Base-by-base conservation (phyloP, 2,888 invertebrate species). In the Hydriomena furcata region DNA sequence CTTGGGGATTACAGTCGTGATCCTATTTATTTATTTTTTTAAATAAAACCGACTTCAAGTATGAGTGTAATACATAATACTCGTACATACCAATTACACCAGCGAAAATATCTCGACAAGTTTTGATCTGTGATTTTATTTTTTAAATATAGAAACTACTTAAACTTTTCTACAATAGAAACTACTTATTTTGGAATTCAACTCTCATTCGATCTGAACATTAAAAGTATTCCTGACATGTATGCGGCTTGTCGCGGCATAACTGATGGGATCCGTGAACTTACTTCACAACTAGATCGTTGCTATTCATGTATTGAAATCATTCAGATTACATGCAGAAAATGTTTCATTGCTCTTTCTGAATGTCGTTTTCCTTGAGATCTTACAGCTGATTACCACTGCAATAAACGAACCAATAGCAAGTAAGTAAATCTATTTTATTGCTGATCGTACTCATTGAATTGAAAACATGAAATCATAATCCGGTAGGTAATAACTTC, bases 221-320 rank as follows among this genome's bases (percentile, higher is more conserved):
- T 62, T 65, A 73, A 66, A 73, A 61, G 74, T 76, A 84, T 83
- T 82, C 78, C 56, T 55, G 52, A 54, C 79, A 65, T 76, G 79
- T 74, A 63, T 68, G 65, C 4, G 66, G 68, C 66, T 63, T 63
- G 61, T 66, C 61, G 71, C 68, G 63, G 68, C 66, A 61, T 63
- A 75, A 68, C 75, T 69, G 57, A 68, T 59, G 54, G 48, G 52
- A 59, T 43, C 66, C 82, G 77, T 82, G 80, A 66, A 76, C 25
- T 52, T 54, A 76, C 65, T 82, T 50, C 61, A 61, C 57, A 73
- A 78, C 68, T 55, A 70, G 58, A 47, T 48, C 46, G 60, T 69
- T 73, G 64, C 60, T 76, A 77, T 73, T 76, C 70, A 73, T 71
- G 62, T 75, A 76, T 74, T 76, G 62, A 66, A 73, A 76, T 74